Conservation (phyloP, 1,140 invertebrate genomes). For the Spodoptera frugiperda region DNA sequence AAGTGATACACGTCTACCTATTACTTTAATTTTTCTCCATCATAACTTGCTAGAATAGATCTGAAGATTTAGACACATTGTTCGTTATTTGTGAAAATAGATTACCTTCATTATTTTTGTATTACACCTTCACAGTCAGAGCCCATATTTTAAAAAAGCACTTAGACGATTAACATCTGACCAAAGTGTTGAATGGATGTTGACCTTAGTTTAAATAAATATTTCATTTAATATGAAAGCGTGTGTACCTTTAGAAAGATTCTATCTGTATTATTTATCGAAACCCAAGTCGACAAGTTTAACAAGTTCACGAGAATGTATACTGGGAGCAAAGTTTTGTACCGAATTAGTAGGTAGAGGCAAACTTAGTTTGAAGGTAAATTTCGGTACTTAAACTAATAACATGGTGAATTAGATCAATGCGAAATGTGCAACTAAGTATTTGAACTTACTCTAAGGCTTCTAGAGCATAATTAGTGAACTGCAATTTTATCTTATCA, state of each 20-base stretch:
- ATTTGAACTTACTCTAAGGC: neutral
- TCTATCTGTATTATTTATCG: conserved; percentile 28
- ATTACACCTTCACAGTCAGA: too few species aligned
- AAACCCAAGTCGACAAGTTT: conserved; percentile 21
- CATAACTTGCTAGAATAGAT: too few species aligned
- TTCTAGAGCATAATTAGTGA: too few species aligned
- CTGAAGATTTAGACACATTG: too few species aligned
- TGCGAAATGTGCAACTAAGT: conserved; percentile 10
- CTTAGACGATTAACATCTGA: neutral
- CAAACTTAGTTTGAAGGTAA: conserved; percentile 27
- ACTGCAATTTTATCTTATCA: too few species aligned
- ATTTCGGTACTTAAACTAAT: conserved; percentile 13
- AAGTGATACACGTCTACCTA: too few species aligned
- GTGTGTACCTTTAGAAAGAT: conserved; percentile 1
- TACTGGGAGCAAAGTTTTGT: conserved; percentile 5
- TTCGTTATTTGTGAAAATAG: too few species aligned
- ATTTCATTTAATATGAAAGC: neutral
- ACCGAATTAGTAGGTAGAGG: conserved; percentile 24
- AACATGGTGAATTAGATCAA: conserved; percentile 1
- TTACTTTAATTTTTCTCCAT: too few species aligned
- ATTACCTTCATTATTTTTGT: too few species aligned
- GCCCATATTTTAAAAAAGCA: neutral
- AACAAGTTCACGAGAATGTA: conserved; percentile 28
- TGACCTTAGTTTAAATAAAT: conserved; percentile 1
- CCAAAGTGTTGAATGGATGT: neutral